These are phyloP conservation scores for Ochropleura plecta DNA, from an alignment of 2,888 invertebrate genomes.

Conservation along the genomic window DNA sequence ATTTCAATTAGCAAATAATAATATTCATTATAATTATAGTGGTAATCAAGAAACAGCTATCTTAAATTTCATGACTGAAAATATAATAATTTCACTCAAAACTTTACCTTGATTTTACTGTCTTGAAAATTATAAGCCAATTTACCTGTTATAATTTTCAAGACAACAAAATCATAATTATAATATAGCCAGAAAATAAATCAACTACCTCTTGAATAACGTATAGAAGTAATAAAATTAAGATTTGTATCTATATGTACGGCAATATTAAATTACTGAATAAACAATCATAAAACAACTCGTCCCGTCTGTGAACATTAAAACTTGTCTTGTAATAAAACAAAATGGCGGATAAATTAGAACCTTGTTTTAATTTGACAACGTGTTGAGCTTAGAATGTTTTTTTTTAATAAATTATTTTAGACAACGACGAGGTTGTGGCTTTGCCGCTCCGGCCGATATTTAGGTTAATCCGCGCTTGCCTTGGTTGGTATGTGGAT, in stretches of 20 bases:
- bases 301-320: conserved; percentile 8
- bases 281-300: conserved; percentile 25
- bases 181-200: not conserved
- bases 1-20: not conserved
- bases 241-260: conserved; percentile 21
- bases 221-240: conserved; percentile 5
- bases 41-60: not conserved
- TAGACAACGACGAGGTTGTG: too few species aligned
- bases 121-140: too few species aligned
- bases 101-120: not conserved
- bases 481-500: too few species aligned
- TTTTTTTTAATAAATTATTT: too few species aligned
- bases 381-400: not conserved
- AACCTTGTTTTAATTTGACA: not conserved
- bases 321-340: conserved; percentile 27
- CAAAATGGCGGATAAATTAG: conserved; percentile 31
- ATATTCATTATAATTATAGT: not conserved
- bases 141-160: not conserved
- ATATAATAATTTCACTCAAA: not conserved
- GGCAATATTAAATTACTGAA: conserved; percentile 6
- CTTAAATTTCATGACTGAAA: not conserved
- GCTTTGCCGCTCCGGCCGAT: too few species aligned
- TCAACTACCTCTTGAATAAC: not conserved
- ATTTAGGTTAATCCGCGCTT: too few species aligned
- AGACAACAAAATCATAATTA: not conserved